Conservation (phyloP, 2,113 vertebrate species). For the Mus pahari region DNA sequence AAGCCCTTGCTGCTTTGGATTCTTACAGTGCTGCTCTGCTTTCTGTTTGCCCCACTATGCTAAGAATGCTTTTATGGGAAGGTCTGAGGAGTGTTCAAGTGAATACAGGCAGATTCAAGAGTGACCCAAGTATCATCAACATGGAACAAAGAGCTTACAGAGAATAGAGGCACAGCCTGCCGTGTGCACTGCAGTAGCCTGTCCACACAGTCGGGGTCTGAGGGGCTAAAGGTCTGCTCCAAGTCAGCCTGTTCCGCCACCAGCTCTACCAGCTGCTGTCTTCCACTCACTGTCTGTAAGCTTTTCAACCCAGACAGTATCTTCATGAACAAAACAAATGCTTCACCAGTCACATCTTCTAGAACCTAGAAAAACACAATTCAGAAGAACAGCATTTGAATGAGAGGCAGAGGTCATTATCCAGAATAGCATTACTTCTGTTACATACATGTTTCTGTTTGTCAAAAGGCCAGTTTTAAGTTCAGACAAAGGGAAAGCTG, state of each 20-base stretch:
- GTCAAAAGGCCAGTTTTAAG: neutral
- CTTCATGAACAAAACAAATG: conserved; percentile 98
- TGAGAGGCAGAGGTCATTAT: neutral
- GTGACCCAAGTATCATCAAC: neutral
- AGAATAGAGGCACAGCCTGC: conserved; percentile 97
- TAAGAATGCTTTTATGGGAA: neutral
- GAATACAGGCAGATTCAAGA: neutral
- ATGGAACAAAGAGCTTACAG: conserved; percentile 87
- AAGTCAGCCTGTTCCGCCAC: conserved; percentile 96
- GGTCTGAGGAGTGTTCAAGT: neutral
- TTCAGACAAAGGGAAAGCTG: neutral
- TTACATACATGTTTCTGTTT: conserved; percentile 24
- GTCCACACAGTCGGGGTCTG: conserved; percentile 90
- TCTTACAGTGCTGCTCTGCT: neutral
- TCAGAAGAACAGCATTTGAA: conserved; percentile 44
- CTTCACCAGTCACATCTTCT: conserved; percentile 98
- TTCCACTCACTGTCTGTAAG: conserved; percentile 92
- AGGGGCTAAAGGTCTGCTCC: conserved; percentile 95
- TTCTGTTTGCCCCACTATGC: neutral
- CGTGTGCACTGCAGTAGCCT: conserved; percentile 96
- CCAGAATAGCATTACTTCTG: neutral
- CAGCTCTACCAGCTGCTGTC: conserved; percentile 97
- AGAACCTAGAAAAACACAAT: conserved; percentile 89
- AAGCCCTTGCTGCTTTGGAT: neutral
- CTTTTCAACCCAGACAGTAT: conserved; percentile 93